phyloP scores from a whole-genome alignment of 2,888 invertebrate species.

The Trilocha varians region DNA sequence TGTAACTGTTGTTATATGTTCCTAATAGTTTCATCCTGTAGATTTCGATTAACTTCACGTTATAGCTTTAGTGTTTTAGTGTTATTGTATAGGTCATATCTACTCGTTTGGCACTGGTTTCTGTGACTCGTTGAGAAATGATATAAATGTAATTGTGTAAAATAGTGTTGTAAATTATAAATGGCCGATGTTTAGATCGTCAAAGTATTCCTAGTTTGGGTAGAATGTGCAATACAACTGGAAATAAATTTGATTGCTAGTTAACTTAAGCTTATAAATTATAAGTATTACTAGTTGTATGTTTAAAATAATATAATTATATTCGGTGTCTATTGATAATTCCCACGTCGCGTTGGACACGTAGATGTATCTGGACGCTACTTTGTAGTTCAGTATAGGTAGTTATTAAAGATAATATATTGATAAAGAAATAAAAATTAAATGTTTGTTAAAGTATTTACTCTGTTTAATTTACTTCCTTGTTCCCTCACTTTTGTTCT shows the following conservation, averaged over 20 bases:
- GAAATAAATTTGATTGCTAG: conserved; percentile 26
- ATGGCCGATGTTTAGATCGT: not conserved
- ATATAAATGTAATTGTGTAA: too few relatives aligned
- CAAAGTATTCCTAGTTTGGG: conserved; percentile 5
- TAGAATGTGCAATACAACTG: conserved; percentile 62
- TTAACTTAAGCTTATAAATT: conserved; percentile 35
- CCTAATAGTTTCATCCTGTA: conserved; percentile 63
- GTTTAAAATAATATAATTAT: conserved; percentile 44
- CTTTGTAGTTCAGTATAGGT: conserved; percentile 65
- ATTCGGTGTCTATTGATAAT: conserved; percentile 45
- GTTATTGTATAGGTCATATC: conserved; percentile 19
- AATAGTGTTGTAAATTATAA: too few relatives aligned
- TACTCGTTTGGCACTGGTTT: too few relatives aligned
- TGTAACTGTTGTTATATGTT: conserved; percentile 69
- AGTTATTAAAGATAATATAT: conserved; percentile 71
- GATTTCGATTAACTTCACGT: conserved; percentile 44
- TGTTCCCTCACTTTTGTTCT: too few relatives aligned
- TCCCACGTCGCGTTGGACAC: conserved; percentile 34
- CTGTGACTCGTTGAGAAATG: too few relatives aligned
- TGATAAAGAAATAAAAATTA: conserved; percentile 68
- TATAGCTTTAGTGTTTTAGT: conserved; percentile 28
- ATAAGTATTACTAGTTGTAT: conserved; percentile 32
- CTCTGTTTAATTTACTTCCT: conserved; percentile 16
- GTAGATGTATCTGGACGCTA: conserved; percentile 41
- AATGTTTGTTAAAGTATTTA: conserved; percentile 67